Evolutionary conservation across 2,113 vertebrate species (phyloP).

Genomic region (Ivindomyrus marchei): DNA sequence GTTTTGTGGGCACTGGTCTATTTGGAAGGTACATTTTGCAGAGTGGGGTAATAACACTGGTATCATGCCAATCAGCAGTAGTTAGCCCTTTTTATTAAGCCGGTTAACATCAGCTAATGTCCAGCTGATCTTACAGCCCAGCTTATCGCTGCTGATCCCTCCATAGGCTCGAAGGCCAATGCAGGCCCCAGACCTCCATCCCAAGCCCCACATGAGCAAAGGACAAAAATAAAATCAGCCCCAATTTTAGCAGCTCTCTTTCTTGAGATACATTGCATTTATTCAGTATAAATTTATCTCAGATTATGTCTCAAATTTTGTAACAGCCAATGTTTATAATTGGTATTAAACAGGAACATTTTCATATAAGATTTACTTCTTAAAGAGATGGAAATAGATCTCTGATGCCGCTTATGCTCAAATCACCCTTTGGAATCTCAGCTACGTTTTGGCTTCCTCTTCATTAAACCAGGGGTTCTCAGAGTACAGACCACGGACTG

Average conservation of each 20-base stretch:
- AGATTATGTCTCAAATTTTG: too few species aligned
- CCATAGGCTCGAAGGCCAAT: background rate
- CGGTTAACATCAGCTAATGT: background rate
- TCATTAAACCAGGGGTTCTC: background rate
- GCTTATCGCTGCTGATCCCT: background rate
- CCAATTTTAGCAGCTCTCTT: background rate
- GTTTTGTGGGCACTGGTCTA: background rate
- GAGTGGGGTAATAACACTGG: background rate
- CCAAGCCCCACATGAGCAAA: background rate
- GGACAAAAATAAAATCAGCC: background rate
- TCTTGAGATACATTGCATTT: background rate
- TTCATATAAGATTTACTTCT: conserved; percentile 26
- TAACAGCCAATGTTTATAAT: too few species aligned
- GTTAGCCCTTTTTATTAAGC: background rate
- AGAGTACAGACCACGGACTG: too few species aligned
- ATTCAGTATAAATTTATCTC: too few species aligned
- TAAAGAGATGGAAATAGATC: background rate
- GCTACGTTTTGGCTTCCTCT: background rate
- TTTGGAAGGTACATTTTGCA: background rate
- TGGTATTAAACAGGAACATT: conserved; percentile 27
- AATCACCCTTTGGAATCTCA: background rate
- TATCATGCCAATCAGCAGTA: background rate
- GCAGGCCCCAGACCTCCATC: background rate
- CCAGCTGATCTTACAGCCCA: background rate
- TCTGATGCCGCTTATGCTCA: background rate